Evolutionary conservation across 2,888 invertebrate genomes (phyloP).

Genomic region (Epistrophe eligans): DNA sequence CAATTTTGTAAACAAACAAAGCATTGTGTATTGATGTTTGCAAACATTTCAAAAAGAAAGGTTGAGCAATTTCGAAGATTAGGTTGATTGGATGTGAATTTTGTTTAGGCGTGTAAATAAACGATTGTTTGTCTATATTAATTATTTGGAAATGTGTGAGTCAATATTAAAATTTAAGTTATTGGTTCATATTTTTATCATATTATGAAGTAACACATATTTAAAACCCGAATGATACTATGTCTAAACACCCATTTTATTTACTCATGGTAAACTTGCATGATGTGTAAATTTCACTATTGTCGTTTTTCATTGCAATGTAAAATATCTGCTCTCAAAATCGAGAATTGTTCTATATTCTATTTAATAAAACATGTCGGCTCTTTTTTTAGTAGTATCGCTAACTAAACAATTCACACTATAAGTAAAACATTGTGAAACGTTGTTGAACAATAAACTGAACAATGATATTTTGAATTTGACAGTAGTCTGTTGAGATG

Average conservation of each 20-base stretch:
- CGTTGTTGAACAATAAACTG: too few species aligned
- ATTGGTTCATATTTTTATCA: neutral
- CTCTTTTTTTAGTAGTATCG: too few species aligned
- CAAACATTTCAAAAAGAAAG: slow-evolving; percentile 26
- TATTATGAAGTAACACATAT: neutral
- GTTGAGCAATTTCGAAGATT: slow-evolving; percentile 4
- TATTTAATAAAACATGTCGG: too few species aligned
- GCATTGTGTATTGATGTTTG: slow-evolving; percentile 6
- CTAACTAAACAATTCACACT: too few species aligned
- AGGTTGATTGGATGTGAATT: slow-evolving; percentile 11
- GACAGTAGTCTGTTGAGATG: too few species aligned
- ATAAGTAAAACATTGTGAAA: too few species aligned
- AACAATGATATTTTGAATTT: too few species aligned
- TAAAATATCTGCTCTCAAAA: too few species aligned
- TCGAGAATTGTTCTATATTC: too few species aligned
- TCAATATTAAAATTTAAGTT: neutral
- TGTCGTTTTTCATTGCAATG: too few species aligned
- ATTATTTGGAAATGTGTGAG: slow-evolving; percentile 13
- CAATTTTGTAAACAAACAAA: slow-evolving; percentile 46
- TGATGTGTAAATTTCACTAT: too few species aligned
- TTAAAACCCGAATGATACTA: neutral
- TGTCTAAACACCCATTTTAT: neutral
- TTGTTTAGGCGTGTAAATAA: slow-evolving; percentile 11
- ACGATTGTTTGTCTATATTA: neutral
- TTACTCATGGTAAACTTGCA: neutral